Base-by-base conservation (phyloP, 1,140 invertebrate species). In the Yoshiicerus persimilis region DNA sequence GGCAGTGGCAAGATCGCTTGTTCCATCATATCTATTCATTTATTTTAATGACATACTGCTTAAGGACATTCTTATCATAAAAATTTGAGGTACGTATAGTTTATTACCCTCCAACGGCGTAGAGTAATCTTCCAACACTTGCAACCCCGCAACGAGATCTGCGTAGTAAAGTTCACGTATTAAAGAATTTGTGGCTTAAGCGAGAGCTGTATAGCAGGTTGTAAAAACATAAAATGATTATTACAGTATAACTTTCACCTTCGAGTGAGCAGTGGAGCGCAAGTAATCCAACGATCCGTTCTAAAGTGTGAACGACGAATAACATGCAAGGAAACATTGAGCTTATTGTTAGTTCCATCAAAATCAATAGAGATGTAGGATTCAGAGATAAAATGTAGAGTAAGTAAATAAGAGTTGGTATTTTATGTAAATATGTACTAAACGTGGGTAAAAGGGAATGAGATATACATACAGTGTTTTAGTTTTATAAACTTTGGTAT, bases 41-140 rank as follows among this genome's bases (percentile, higher is more conserved):
- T 56, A 39, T n/a, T 56, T 56, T n/a, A 56, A n/a, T 56, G 16
- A 56, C n/a, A n/a, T n/a, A n/a, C n/a, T 20, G 47, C 47, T n/a
- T 86, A 70, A n/a, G n/a, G n/a, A n/a, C n/a, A n/a, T 25, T 70
- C 9, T 25, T 11, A 23, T 20, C 64, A 86, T 32, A 84, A 84
- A 32, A 87, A n/a, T n/a, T n/a, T 5, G n/a, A 20, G 16, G 34
- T 32, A 77, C 90, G 92, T 92, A 30, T 62, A 64, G 13, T 36
- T 20, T n/a, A 90, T 92, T 92, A 94, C 93, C 95, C 95, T 88
- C 95, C 95, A 39, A 95, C 94, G 0, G 95, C 95, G 89, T 95
- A 95, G 3, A 95, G 92, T 36, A 94, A 92, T 89, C 94, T 93
- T 56, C 94, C 93, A 13, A 95, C 91, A 10, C 94, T 93, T 0